Conservation (phyloP, 37 sponge, comb jelly and placozoan genomes). For the Spongia lamella region DNA sequence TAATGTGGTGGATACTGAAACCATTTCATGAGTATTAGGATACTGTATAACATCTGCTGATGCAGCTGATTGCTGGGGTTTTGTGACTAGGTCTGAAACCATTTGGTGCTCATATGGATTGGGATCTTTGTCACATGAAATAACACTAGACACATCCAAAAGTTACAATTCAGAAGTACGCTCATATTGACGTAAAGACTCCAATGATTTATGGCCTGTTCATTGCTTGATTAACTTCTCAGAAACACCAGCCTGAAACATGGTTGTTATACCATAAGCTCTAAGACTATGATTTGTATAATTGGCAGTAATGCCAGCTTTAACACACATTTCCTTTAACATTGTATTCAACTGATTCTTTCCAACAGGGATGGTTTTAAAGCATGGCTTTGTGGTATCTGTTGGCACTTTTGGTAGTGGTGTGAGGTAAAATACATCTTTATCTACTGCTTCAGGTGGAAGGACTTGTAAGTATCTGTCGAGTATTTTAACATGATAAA, state of each 20-base stretch:
- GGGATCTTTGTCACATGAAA: too few relatives aligned
- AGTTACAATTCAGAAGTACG: slow-evolving; percentile 1
- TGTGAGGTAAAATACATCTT: too few relatives aligned
- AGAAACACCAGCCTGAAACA: slow-evolving; percentile 23
- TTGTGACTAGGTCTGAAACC: too few relatives aligned
- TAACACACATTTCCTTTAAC: slow-evolving; percentile 15
- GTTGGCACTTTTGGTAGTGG: slow-evolving; percentile 6
- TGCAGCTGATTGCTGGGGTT: too few relatives aligned
- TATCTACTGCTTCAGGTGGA: too few relatives aligned
- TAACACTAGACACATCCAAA: too few relatives aligned
- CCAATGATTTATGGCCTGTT: slow-evolving; percentile 20
- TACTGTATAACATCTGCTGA: too few relatives aligned
- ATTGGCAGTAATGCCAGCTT: slow-evolving; percentile 10
- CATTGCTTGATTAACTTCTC: slow-evolving; percentile 19
- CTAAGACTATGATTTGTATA: slow-evolving; percentile 30
- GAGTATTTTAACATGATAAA: too few relatives aligned
- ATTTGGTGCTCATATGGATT: too few relatives aligned
- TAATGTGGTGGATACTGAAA: too few relatives aligned
- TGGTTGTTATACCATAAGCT: slow-evolving; percentile 3
- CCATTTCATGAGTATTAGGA: too few relatives aligned
- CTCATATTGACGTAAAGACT: slow-evolving; percentile 13
- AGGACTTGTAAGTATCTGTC: too few relatives aligned
- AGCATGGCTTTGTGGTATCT: slow-evolving; percentile 2
- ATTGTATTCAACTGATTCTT: slow-evolving; percentile 14
- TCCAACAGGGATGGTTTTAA: slow-evolving; percentile 3